Conservation (phyloP, 2,797 vertebrate genomes). For the Mormyrops attenuatus region DNA sequence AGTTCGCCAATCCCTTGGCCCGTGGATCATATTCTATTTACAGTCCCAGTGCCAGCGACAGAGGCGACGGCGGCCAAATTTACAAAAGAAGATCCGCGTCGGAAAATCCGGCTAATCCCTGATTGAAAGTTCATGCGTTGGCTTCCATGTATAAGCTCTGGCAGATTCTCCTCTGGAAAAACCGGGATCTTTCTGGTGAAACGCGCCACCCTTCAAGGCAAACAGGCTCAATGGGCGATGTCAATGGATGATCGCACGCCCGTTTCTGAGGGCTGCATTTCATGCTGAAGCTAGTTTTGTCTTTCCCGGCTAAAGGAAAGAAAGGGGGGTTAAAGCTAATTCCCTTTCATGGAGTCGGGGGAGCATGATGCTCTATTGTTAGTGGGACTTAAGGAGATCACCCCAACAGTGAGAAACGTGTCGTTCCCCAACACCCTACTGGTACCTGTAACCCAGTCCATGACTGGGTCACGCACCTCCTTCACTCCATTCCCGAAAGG, state of each 20-base stretch:
- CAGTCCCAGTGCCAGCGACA: slow-evolving; percentile 72
- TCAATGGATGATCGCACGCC: slow-evolving; percentile 56
- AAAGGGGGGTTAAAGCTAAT: slow-evolving; percentile 27
- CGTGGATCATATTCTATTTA: slow-evolving; percentile 79
- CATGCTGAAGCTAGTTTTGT: slow-evolving; percentile 33
- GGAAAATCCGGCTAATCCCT: slow-evolving; percentile 82
- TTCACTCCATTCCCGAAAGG: slow-evolving; percentile 29
- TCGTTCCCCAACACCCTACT: neutral
- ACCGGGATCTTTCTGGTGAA: slow-evolving; percentile 58
- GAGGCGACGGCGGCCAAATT: slow-evolving; percentile 76
- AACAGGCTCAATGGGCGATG: slow-evolving; percentile 50
- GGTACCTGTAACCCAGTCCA: slow-evolving; percentile 23
- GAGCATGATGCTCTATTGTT: neutral
- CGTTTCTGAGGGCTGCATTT: slow-evolving; percentile 50
- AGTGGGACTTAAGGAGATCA: slow-evolving; percentile 15
- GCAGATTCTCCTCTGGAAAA: slow-evolving; percentile 72
- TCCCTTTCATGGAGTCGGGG: slow-evolving; percentile 26
- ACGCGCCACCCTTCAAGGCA: slow-evolving; percentile 45
- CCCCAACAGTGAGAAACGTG: neutral
- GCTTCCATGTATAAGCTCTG: slow-evolving; percentile 77
- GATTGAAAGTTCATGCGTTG: slow-evolving; percentile 82
- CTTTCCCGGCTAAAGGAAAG: slow-evolving; percentile 20
- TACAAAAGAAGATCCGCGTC: slow-evolving; percentile 82
- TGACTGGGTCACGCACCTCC: slow-evolving; percentile 27
- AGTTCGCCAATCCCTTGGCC: slow-evolving; percentile 74